phyloP scores from a whole-genome alignment of 2,888 invertebrate genomes.

The Mantis religiosa region DNA sequence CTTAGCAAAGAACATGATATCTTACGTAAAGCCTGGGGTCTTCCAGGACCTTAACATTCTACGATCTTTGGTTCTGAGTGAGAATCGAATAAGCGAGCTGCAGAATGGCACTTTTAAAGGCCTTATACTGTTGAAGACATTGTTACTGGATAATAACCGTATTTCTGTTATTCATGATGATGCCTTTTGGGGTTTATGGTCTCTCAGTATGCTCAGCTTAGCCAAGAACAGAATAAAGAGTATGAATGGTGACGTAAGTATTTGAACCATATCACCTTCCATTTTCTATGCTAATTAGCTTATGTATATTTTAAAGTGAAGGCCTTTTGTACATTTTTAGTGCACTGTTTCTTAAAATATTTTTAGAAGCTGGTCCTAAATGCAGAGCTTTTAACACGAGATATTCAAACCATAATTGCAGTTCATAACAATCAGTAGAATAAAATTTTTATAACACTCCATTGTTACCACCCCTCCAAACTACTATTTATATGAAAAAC shows the following conservation, averaged over 20 bases:
- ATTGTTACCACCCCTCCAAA: too few relatives aligned
- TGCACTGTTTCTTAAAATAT: too few relatives aligned
- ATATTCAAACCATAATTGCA: too few relatives aligned
- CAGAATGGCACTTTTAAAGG: background rate
- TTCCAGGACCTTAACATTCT: background rate
- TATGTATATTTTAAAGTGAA: too few relatives aligned
- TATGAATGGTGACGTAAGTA: background rate
- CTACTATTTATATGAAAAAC: too few relatives aligned
- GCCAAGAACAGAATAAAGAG: background rate
- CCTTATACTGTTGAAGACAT: background rate
- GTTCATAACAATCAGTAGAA: too few relatives aligned
- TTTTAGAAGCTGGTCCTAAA: too few relatives aligned
- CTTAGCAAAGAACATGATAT: background rate
- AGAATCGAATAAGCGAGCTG: background rate
- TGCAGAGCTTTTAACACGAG: too few relatives aligned
- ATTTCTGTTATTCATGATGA: background rate
- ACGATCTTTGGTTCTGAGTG: background rate
- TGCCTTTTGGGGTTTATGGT: background rate
- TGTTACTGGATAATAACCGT: background rate
- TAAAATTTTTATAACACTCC: too few relatives aligned
- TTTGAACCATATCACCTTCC: too few relatives aligned
- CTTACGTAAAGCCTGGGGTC: background rate
- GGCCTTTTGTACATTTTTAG: too few relatives aligned
- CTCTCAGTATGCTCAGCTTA: background rate
- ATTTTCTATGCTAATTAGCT: accelerated